Percentiles rank a stretch among this genome's conserved stretches.
These are phyloP conservation scores for Emydura subglobosa DNA, from an alignment of 2,113 vertebrate species.

Conservation along the genomic window DNA sequence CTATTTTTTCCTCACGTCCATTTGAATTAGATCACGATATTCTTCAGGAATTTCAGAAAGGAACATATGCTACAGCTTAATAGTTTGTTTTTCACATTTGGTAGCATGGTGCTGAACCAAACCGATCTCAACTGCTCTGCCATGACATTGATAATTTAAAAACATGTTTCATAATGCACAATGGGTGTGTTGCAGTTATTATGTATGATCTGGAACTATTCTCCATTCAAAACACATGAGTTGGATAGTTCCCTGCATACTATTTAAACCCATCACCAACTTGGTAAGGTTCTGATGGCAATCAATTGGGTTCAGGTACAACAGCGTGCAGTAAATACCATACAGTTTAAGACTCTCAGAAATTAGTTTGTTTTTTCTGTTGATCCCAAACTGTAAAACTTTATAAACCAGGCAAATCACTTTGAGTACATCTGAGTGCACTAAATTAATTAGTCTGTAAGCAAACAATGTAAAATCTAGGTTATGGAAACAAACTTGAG, in stretches of 20 bases:
- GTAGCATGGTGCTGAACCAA: background rate
- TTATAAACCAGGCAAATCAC: background rate
- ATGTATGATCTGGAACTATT: background rate
- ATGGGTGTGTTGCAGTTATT: background rate
- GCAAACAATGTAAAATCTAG: background rate
- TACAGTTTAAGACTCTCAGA: background rate
- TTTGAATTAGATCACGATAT: background rate
- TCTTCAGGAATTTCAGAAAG: background rate
- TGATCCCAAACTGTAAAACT: background rate
- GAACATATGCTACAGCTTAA: background rate
- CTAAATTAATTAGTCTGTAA: background rate
- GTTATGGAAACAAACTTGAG: background rate
- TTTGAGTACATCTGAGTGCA: background rate
- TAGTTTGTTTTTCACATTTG: background rate
- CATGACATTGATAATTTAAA: background rate
- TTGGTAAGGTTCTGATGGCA: background rate
- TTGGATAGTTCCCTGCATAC: background rate
- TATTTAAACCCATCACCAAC: background rate
- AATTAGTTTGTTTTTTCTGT: background rate
- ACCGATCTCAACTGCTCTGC: background rate
- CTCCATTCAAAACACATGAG: background rate
- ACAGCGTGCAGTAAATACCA: background rate
- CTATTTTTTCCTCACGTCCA: background rate
- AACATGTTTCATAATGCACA: too few species aligned
- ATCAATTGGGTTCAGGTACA: background rate